Evolutionary conservation across 2,888 invertebrate species (phyloP), one percentile per base, ranked within the genome.

Genomic region (Calephelis perditalis): DNA sequence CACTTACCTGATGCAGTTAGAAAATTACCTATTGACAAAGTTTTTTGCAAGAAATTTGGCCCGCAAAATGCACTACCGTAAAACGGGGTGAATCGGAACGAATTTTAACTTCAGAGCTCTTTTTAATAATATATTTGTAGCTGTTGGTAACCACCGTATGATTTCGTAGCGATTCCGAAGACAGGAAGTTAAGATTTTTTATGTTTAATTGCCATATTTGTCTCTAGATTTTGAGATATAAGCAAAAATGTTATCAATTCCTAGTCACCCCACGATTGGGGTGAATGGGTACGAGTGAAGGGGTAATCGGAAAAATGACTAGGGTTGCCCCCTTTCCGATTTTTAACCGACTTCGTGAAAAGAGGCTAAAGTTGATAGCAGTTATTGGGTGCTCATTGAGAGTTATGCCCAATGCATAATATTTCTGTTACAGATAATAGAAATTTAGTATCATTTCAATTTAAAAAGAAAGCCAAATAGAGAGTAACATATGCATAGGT

Each of bases 191-290:
- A 44, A 10, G 44, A 5, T 44, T 44, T 44, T 44, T 44, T 44
- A 44, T 44, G 44, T 5, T 44, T 44, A 44, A 44, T 44, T 44
- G 44, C 44, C 10, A 44, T 44, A 44, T 44, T 44, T 44, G 10
- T 44, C 44, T 44, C 4, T 44, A 44, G 44, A 44, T 44, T 44
- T 44, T 44, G 44, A 4, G 44, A 44, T 9, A 44, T 44, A 44
- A 44, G 44, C 44, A 44, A 44, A 44, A 44, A 44, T 44, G 44
- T 44, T 44, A 44, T 44, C 44, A 44, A 44, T 44, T 44, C 44
- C 44, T 44, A 44, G 44, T 44, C 44, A 44, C 44, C 44, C 44
- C 44, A 44, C 44, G 44, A 44, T 44, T 44, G 44, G 44, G 44
- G 44, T 44, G 44, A 44, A 44, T 44, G 44, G 44, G 44, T 44